These are phyloP conservation scores for Rhingia rostrata DNA, from an alignment of 2,888 invertebrate genomes.

Conservation along the genomic window DNA sequence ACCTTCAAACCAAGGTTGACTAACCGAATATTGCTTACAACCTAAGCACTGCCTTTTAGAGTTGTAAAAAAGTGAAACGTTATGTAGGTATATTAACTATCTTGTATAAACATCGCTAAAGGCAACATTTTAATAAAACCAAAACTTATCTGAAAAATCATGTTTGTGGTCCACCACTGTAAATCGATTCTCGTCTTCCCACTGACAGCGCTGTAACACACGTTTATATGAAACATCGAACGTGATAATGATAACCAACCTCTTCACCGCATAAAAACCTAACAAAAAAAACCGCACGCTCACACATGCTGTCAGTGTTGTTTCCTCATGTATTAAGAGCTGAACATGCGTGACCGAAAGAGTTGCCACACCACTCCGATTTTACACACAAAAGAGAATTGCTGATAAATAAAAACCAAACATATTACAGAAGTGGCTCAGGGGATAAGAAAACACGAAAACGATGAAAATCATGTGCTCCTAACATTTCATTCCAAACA, in stretches of 20 bases:
- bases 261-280: conserved; percentile 16
- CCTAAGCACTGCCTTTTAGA: too few relatives aligned
- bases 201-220: background rate
- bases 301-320: conserved; percentile 17
- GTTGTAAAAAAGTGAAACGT: too few relatives aligned
- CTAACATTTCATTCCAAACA: background rate
- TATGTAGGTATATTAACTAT: background rate
- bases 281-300: conserved; percentile 46
- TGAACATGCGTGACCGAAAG: conserved; percentile 62
- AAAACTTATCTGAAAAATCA: background rate
- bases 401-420: conserved; percentile 38
- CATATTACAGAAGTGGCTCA: background rate
- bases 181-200: conserved; percentile 13
- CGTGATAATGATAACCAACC: conserved; percentile 26
- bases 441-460: conserved; percentile 15
- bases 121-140: background rate
- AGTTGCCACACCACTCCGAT: conserved; percentile 29
- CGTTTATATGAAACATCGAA: conserved; percentile 19
- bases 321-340: conserved; percentile 69
- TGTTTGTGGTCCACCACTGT: conserved; percentile 29
- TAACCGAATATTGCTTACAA: too few relatives aligned
- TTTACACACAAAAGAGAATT: conserved; percentile 23
- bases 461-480: conserved; percentile 35
- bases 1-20: too few relatives aligned
- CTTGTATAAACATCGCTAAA: background rate